Evolutionary conservation across 2,113 vertebrate genomes (phyloP), one percentile per base, ranked within the genome.

Genomic region (Tenebrosternarchus preto): DNA sequence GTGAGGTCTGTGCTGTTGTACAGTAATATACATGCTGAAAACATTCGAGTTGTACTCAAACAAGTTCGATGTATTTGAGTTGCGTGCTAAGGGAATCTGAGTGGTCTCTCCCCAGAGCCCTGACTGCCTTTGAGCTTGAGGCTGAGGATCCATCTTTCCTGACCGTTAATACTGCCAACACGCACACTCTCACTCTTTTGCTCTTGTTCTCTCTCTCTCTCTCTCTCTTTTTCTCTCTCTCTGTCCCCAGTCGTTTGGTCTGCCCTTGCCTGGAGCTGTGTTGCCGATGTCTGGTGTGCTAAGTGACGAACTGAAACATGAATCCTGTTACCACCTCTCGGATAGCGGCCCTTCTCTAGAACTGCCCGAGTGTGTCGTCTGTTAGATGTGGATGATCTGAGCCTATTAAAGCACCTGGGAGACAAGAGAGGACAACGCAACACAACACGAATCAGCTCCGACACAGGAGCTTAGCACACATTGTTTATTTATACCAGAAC

Each of bases 241-340:
- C 53, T 70, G 66, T 59, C 76, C 70, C 70, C 43, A 24, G 50
- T 27, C 43, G 71, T 80, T 61, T 74, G 27, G 68, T 61, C 53
- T 73, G 80, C 53, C 76, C 76, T 85, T 85, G 83, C 83, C 76
- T 85, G 31, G 17, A 64, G 76, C 76, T 76, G 73, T 75, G 31
- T 82, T 63, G 24, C 70, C 25, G 63, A 72, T 20, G 25, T 82
- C 80, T 82, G 20, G 3, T 22, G 43, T 33, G 57, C 31, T 78
- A 85, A 82, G 71, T 78, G 80, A 85, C 82, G 76, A 85, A 80
- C 80, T 77, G 76, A 78, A 80, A 83, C 78, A 83, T 68, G 71
- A 85, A 82, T 82, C 83, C 76, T 60, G 64, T 80, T 66, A 67
- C 64, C 61, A 43, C 70, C 63, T 78, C 33, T 43, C 67, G 66